These are phyloP conservation scores for Koerneria pararmatus DNA, from an alignment of 2,888 invertebrate genomes.

Conservation along the genomic window DNA sequence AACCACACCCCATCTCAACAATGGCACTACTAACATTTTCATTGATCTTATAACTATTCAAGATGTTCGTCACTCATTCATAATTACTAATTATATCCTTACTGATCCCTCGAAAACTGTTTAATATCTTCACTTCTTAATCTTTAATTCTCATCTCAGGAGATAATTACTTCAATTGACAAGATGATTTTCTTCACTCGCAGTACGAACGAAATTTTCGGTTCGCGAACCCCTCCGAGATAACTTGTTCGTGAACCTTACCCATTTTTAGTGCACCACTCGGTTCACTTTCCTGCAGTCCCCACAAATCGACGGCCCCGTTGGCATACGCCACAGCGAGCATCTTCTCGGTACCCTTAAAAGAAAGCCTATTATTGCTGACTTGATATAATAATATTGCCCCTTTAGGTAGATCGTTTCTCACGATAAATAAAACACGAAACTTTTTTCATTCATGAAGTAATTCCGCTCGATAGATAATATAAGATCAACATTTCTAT, in stretches of 20 bases:
- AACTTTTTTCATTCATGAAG: neutral
- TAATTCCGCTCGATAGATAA: neutral
- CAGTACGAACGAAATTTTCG: too few species aligned
- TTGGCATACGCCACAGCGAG: conserved; percentile 49
- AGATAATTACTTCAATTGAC: too few species aligned
- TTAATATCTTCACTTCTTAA: too few species aligned
- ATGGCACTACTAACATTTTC: too few species aligned
- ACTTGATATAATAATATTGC: neutral
- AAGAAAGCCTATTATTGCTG: conserved; percentile 18
- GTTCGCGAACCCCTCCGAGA: conserved; percentile 59
- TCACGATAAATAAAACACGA: too few species aligned
- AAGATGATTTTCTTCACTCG: too few species aligned
- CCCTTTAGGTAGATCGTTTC: neutral
- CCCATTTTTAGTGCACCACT: conserved; percentile 23
- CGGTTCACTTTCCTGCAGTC: conserved; percentile 71
- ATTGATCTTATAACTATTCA: too few species aligned
- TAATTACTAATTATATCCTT: too few species aligned
- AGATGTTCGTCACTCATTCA: too few species aligned
- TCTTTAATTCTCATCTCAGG: too few species aligned
- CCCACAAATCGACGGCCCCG: conserved; percentile 46
- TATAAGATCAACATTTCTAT: neutral
- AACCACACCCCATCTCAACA: too few species aligned
- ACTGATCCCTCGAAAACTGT: too few species aligned
- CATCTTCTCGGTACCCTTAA: conserved; percentile 51
- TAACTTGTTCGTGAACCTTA: conserved; percentile 19